These are phyloP conservation scores for Eurystomus gularis DNA, from an alignment of 2,113 vertebrate genomes.

Conservation along the genomic window DNA sequence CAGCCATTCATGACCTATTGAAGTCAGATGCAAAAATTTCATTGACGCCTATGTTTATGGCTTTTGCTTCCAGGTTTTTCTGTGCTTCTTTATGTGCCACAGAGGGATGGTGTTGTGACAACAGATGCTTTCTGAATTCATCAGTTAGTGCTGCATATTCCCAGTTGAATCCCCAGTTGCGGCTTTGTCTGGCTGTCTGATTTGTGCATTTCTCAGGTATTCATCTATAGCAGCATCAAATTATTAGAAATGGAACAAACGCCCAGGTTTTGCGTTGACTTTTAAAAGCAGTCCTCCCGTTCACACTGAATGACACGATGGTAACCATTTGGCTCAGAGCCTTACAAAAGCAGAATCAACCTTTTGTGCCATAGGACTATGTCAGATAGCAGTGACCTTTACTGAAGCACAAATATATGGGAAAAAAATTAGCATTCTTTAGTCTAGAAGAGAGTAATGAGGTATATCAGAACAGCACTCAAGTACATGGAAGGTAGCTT, in stretches of 20 bases:
- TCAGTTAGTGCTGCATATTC: neutral
- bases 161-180: neutral
- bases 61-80: neutral
- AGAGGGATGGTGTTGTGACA: neutral
- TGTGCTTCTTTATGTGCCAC: neutral
- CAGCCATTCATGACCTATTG: neutral
- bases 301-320: neutral
- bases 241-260: neutral
- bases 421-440: constrained; percentile 9
- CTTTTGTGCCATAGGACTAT: neutral
- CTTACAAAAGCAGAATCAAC: neutral
- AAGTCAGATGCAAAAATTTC: neutral
- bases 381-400: neutral
- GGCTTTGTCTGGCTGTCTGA: neutral
- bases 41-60: neutral
- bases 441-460: neutral
- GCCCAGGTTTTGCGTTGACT: neutral
- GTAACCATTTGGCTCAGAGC: neutral
- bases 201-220: neutral
- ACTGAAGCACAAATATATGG: neutral
- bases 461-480: neutral
- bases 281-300: neutral
- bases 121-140: constrained; percentile 17
- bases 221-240: neutral
- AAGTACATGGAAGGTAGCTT: neutral